Conservation (phyloP, 30 jellyfish, hydroid and myxozoan species). For the Euphysa ruthae region DNA sequence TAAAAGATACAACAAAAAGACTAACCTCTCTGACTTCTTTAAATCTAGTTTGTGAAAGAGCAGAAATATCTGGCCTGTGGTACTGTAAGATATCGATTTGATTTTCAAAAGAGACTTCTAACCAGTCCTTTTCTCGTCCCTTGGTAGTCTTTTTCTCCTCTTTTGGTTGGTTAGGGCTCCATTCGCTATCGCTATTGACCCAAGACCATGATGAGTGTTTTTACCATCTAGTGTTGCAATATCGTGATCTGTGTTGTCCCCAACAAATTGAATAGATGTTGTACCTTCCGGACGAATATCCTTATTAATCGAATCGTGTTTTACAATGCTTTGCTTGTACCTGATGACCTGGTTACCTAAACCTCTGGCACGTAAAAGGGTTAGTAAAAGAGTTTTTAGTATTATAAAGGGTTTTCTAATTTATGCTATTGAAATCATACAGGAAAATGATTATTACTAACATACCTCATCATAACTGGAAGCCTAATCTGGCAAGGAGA, state of each 20-base stretch:
- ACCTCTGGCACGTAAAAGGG: too few species aligned
- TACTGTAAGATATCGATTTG: not conserved
- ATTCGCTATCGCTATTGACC: not conserved
- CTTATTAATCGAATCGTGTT: too few species aligned
- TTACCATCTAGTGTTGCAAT: not conserved
- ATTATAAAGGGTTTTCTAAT: too few species aligned
- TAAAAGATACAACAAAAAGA: too few species aligned
- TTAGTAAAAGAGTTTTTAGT: not conserved
- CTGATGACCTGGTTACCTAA: not conserved
- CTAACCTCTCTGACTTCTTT: too few species aligned
- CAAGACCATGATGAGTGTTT: not conserved
- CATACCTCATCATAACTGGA: too few species aligned
- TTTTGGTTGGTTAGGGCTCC: not conserved
- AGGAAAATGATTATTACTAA: too few species aligned
- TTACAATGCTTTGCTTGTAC: not conserved
- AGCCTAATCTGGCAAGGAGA: too few species aligned
- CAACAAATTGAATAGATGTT: not conserved
- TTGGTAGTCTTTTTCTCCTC: not conserved
- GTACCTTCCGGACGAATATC: too few species aligned
- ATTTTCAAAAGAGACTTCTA: not conserved
- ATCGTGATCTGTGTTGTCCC: not conserved
- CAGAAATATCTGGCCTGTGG: not conserved
- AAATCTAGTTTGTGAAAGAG: not conserved
- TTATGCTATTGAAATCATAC: too few species aligned
- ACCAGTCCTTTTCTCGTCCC: not conserved